A percentile compares a stretch with the other conserved stretches of the same genome.
phyloP scores from a whole-genome alignment of 1,140 invertebrate species.

The Artemia franciscana region DNA sequence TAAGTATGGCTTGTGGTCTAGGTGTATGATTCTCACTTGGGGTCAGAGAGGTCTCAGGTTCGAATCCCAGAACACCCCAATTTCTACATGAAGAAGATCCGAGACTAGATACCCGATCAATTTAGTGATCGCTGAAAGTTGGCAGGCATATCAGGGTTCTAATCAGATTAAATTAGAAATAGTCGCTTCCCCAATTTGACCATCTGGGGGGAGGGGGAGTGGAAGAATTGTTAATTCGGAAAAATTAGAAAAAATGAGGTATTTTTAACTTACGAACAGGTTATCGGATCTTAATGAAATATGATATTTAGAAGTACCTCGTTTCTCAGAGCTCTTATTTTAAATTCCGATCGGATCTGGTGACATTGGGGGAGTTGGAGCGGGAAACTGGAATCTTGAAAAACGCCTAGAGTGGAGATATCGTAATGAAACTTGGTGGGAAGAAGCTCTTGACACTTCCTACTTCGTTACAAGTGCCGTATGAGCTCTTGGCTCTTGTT shows the following conservation, averaged over 20 bases:
- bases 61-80: too few species aligned
- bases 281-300: too few species aligned
- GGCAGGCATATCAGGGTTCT: neutral
- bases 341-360: neutral
- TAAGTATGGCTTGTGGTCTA: too few species aligned
- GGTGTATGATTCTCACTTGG: too few species aligned
- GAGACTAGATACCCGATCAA: too few species aligned
- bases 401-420: neutral
- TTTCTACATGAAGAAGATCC: too few species aligned
- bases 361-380: neutral
- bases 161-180: neutral
- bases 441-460: neutral
- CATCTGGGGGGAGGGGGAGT: neutral
- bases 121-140: too few species aligned
- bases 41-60: too few species aligned
- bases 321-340: neutral
- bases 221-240: neutral
- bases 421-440: neutral
- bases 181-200: neutral
- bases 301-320: too few species aligned
- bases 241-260: neutral
- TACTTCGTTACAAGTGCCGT: neutral
- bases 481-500: neutral
- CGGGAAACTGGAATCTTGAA: neutral
- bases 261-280: too few species aligned